These are phyloP conservation scores for Mythimna loreyi DNA, from an alignment of 2,888 invertebrate species.

Conservation along the genomic window DNA sequence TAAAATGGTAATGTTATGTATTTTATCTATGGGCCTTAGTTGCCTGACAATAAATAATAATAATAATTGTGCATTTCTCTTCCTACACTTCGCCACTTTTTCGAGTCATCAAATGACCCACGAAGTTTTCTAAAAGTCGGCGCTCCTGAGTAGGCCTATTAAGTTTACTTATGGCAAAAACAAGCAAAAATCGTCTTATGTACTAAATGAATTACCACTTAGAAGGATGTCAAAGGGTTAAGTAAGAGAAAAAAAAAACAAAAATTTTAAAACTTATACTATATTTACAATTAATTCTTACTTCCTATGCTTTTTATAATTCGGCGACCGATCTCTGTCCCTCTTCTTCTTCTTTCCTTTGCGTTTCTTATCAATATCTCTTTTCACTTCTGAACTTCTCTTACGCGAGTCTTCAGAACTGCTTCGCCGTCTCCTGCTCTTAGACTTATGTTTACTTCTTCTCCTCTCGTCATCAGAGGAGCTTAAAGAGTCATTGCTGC, in stretches of 20 bases:
- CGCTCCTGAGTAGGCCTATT: too few species aligned
- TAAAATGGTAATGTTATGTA: too few species aligned
- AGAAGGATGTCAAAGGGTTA: too few species aligned
- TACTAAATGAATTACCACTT: too few species aligned
- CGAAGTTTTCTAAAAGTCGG: too few species aligned
- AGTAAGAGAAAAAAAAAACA: neutral
- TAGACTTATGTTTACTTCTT: constrained; percentile 58
- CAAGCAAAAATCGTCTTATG: too few species aligned
- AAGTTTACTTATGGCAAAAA: neutral
- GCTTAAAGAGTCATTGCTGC: constrained; percentile 76
- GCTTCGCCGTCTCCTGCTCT: constrained; percentile 67
- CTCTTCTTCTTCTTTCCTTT: constrained; percentile 90
- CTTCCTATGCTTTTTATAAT: constrained; percentile 88
- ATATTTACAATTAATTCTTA: constrained; percentile 72
- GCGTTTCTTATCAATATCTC: constrained; percentile 90
- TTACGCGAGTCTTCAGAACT: constrained; percentile 76
- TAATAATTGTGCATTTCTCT: too few species aligned
- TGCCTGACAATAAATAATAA: too few species aligned
- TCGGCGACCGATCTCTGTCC: constrained; percentile 88
- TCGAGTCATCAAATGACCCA: too few species aligned
- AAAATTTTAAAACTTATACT: constrained; percentile 20
- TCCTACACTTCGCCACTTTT: too few species aligned
- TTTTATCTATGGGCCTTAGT: too few species aligned
- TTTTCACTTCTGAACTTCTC: constrained; percentile 82
- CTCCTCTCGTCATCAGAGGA: constrained; percentile 75